phyloP scores from a whole-genome alignment of 2,888 invertebrate species.

The Eremobia ochroleuca region DNA sequence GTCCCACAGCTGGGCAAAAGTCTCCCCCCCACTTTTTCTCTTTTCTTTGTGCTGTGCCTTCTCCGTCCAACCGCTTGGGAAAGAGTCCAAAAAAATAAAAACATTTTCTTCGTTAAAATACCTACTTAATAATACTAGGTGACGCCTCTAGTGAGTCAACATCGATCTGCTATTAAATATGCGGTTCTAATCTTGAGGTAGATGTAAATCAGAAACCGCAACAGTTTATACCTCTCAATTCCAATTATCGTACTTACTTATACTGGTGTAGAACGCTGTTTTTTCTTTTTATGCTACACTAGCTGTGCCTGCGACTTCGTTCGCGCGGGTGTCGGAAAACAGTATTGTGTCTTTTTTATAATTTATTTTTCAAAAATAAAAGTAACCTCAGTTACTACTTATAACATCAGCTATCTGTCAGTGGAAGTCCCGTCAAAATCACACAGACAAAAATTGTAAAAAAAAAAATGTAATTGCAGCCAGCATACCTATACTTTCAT shows the following conservation, averaged over 20 bases:
- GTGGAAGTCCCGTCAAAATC: background rate
- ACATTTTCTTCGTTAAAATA: background rate
- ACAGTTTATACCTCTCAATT: slow-evolving; percentile 17
- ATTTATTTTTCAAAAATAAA: background rate
- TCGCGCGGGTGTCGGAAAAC: background rate
- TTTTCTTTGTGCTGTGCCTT: background rate
- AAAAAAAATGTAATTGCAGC: background rate
- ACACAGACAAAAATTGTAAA: background rate
- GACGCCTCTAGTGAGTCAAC: slow-evolving; percentile 6
- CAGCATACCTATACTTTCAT: too few species aligned
- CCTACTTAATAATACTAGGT: background rate
- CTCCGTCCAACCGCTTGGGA: background rate
- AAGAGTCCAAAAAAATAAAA: background rate
- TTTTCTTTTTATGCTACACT: background rate
- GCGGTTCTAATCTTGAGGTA: slow-evolving; percentile 32
- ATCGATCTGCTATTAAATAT: slow-evolving; percentile 15
- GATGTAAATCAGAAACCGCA: slow-evolving; percentile 38
- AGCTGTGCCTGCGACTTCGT: background rate
- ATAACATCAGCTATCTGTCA: background rate
- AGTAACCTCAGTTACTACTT: background rate
- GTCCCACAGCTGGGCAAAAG: background rate
- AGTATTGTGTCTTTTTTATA: background rate
- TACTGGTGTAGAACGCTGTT: background rate
- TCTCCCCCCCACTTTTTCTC: background rate
- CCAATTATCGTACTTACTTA: slow-evolving; percentile 14